A percentile compares a stretch with the other conserved stretches of the same genome.
Conservation (phyloP, 2,888 invertebrate genomes). For the Alviniconcha strummeri region DNA sequence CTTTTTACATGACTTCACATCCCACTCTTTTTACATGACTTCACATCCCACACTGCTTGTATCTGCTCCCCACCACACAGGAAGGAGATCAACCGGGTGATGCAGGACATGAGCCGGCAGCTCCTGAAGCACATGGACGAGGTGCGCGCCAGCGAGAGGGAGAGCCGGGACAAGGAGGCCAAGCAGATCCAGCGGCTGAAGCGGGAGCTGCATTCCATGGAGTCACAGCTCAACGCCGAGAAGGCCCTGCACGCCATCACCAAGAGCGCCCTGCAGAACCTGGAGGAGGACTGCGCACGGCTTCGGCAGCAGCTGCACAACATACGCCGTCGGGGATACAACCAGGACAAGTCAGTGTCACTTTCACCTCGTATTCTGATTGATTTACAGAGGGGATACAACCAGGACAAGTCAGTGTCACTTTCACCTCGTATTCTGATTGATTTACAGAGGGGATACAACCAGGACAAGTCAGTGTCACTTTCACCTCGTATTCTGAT, state of each 20-base stretch:
- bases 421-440: not conserved
- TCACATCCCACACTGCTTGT: too few relatives aligned
- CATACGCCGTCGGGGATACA: conserved; percentile 47
- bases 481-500: not conserved
- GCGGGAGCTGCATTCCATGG: conserved; percentile 55
- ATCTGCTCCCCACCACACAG: conserved; percentile 37
- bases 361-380: not conserved
- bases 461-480: conserved; percentile 55
- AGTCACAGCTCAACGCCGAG: conserved; percentile 65
- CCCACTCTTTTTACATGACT: too few relatives aligned
- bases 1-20: too few relatives aligned
- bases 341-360: conserved; percentile 55
- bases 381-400: conserved; percentile 40
- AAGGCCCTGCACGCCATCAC: conserved; percentile 66
- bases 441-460: conserved; percentile 40
- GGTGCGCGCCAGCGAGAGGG: conserved; percentile 42
- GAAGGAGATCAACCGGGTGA: conserved; percentile 64
- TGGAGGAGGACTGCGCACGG: conserved; percentile 66
- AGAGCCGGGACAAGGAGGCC: conserved; percentile 44
- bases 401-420: conserved; percentile 55
- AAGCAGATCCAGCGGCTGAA: conserved; percentile 50
- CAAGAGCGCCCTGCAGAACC: conserved; percentile 59
- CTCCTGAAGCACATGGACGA: conserved; percentile 61
- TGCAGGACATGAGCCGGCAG: conserved; percentile 62
- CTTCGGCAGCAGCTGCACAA: conserved; percentile 60